Evolutionary conservation across 35 echinoderm and acorn worm species (phyloP), one percentile per base, ranked within the genome.

Genomic region (Strongylocentrotus purpuratus): DNA sequence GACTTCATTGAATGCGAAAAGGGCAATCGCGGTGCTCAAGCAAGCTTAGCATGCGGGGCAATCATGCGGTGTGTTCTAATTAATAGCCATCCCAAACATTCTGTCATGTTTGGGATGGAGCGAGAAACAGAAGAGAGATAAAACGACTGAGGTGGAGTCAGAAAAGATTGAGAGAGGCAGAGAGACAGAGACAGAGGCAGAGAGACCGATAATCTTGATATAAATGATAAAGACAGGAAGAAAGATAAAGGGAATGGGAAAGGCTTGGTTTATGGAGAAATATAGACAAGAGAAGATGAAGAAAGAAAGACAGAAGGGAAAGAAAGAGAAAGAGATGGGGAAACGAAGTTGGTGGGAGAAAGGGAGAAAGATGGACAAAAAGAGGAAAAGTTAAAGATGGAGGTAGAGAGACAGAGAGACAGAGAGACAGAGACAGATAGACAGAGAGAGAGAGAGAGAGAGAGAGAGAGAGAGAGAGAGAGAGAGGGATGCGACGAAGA

Each of bases 21-120:
- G 91, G 91, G 18, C 91, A 93, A 93, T 93, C 48, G 91, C 33
- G 46, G 31, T 93, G 91, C 48, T 93, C 91, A 93, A 93, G 91
- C 91, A 93, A 48, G 91, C 91, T 93, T 93, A 93, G 91, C 91
- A 93, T 93, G 48, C 48, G 91, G 22, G 14, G 91, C 91, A 33
- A 93, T 93, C 91, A 93, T 93, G 91, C 91, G 48, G 91, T 93
- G 91, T 93, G 91, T 58, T 93, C 91, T 93, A 93, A 93, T 93
- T 93, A 93, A 93, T 93, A 93, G 48, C 91, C 48, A 32, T 93
- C 91, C 91, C 91, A 50, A 50, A 58, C 91, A 93, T 93, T 93
- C 91, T 93, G 91, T 93, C 87, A 89, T 89, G 87, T 89, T 89
- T 89, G 45, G 14, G 45, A 89, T 41, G 14, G 87, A 45, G 87